A percentile compares a stretch with the other conserved stretches of the same genome.
Conservation (phyloP, 2,113 vertebrate genomes). For the Pipa parva region DNA sequence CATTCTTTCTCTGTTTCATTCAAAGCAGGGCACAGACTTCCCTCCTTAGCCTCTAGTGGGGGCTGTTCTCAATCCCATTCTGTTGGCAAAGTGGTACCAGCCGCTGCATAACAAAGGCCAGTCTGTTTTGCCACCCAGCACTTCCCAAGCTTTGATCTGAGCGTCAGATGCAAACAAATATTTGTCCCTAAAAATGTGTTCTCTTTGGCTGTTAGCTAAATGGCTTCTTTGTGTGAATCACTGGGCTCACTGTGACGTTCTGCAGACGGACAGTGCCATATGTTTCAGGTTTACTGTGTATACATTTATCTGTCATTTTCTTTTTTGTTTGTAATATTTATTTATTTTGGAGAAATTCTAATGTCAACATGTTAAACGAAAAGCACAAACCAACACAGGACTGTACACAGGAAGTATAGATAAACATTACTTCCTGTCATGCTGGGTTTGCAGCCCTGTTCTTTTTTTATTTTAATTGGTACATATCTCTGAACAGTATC, state of each 20-base stretch:
- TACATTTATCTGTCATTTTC: background rate
- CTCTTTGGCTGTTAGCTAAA: constrained; percentile 7
- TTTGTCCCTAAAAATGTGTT: constrained; percentile 23
- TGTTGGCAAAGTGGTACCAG: constrained; percentile 31
- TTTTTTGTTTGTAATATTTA: no score
- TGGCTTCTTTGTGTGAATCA: background rate
- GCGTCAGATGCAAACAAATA: constrained; percentile 25
- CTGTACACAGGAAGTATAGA: no score
- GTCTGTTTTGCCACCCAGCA: constrained; percentile 18
- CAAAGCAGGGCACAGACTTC: constrained; percentile 18
- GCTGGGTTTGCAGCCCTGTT: no score
- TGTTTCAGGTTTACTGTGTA: background rate
- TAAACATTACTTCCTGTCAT: no score
- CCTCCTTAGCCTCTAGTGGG: constrained; percentile 17
- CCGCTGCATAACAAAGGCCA: constrained; percentile 31
- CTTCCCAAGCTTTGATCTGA: constrained; percentile 30
- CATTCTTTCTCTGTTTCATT: constrained; percentile 20
- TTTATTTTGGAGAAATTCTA: no score
- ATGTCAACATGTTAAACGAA: no score
- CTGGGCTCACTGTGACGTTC: background rate
- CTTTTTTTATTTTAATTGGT: no score
- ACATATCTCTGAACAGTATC: no score
- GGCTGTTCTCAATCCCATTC: constrained; percentile 8
- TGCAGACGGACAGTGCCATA: background rate
- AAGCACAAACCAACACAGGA: no score